A percentile compares a stretch with the other conserved stretches of the same genome.
Conservation (phyloP, 2,797 vertebrate species). For the Siniperca scherzeri region DNA sequence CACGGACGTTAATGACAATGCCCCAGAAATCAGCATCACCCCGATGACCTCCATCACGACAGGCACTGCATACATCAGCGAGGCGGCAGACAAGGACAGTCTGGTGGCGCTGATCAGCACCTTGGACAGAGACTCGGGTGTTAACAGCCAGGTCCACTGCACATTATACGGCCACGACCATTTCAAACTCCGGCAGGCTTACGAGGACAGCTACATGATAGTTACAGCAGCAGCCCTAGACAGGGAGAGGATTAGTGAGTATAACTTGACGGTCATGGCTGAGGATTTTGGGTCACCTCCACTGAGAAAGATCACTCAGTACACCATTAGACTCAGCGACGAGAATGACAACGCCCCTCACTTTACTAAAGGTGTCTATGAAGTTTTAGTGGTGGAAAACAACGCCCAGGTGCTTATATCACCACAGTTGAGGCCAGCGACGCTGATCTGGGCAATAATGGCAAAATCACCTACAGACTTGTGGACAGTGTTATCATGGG, state of each 20-base stretch:
- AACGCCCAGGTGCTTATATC: conserved; percentile 92
- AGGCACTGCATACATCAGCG: conserved; percentile 89
- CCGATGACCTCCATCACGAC: conserved; percentile 86
- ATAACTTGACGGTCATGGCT: conserved; percentile 94
- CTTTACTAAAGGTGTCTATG: conserved; percentile 88
- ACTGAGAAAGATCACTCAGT: conserved; percentile 89
- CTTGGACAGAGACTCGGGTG: conserved; percentile 91
- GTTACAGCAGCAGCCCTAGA: conserved; percentile 90
- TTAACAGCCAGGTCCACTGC: conserved; percentile 93
- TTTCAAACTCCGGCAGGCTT: conserved; percentile 91
- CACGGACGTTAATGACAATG: conserved; percentile 95
- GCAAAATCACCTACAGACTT: conserved; percentile 92
- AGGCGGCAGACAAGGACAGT: conserved; percentile 91
- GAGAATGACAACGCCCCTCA: conserved; percentile 95
- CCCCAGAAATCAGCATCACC: conserved; percentile 92
- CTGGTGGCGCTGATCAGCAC: conserved; percentile 95
- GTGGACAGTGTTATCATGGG: conserved; percentile 90
- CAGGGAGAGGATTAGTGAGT: conserved; percentile 91
- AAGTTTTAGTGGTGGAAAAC: conserved; percentile 92
- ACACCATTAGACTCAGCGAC: conserved; percentile 90
- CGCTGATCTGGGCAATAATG: conserved; percentile 91
- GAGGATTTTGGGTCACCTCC: conserved; percentile 93
- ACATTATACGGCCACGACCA: conserved; percentile 92
- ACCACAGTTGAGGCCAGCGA: conserved; percentile 90
- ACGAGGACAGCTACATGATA: conserved; percentile 95